Conservation (phyloP, 1,140 invertebrate species). For the Tetramorium simillimum region DNA sequence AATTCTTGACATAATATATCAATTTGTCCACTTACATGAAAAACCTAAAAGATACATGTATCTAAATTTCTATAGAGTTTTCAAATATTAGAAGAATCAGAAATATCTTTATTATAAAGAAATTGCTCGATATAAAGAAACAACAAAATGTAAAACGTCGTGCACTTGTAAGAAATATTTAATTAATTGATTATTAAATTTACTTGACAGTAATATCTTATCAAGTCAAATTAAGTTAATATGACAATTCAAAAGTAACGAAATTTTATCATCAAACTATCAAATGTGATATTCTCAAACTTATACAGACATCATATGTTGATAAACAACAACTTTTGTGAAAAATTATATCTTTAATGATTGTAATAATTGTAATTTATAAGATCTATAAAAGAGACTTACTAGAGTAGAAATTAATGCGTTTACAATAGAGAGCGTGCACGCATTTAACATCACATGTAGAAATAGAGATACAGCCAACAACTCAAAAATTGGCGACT, state of each 20-base stretch:
- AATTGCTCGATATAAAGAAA: background rate
- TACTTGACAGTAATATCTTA: background rate
- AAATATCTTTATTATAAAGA: background rate
- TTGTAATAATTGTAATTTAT: no score
- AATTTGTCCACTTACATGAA: slow-evolving; percentile 59
- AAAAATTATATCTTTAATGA: no score
- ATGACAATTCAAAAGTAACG: background rate
- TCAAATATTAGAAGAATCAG: background rate
- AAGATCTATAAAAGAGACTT: background rate
- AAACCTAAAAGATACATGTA: slow-evolving; percentile 36
- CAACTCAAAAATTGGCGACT: slow-evolving; percentile 21
- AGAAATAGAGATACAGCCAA: background rate
- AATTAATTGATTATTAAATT: background rate
- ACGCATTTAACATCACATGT: background rate
- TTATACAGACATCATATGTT: no score
- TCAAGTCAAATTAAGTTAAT: background rate
- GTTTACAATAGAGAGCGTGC: background rate
- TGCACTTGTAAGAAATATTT: background rate
- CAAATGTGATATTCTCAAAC: no score
- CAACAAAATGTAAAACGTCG: background rate
- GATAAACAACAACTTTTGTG: no score
- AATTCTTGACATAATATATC: slow-evolving; percentile 55
- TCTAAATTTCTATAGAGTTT: background rate
- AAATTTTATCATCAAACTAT: background rate
- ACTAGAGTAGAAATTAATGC: slow-evolving; percentile 10